These are phyloP conservation scores for Phenganax stokvisi DNA, from an alignment of 92 coral and sea anemone genomes.

Conservation along the genomic window DNA sequence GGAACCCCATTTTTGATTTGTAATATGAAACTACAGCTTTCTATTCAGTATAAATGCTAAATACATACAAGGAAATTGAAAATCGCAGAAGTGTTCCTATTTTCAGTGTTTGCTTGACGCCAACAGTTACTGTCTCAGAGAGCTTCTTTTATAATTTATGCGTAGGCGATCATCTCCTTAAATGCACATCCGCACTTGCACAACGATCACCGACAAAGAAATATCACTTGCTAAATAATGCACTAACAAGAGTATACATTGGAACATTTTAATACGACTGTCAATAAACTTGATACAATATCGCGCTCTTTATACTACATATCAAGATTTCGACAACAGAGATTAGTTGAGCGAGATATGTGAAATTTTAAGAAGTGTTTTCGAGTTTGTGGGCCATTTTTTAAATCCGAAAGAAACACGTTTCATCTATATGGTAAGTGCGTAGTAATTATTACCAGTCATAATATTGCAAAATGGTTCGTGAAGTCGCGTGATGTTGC, in stretches of 20 bases:
- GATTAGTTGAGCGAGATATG: neutral
- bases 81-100: no score
- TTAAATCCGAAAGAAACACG: neutral
- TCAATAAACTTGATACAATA: neutral
- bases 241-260: neutral
- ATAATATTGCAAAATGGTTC: neutral
- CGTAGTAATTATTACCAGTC: neutral
- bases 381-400: neutral
- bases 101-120: neutral
- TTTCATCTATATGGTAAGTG: constrained; percentile 3
- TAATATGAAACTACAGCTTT: no score
- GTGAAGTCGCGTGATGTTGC: no score
- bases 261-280: constrained; percentile 9
- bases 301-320: neutral
- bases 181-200: constrained; percentile 17
- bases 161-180: constrained; percentile 7
- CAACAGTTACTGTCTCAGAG: neutral
- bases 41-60: no score
- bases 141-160: neutral
- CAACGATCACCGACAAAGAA: neutral
- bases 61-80: no score
- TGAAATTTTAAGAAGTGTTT: neutral
- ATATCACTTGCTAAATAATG: constrained; percentile 6
- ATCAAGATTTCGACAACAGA: neutral
- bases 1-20: no score